Conservation (phyloP, 2,888 invertebrate species). For the Leptogaster cylindrica region DNA sequence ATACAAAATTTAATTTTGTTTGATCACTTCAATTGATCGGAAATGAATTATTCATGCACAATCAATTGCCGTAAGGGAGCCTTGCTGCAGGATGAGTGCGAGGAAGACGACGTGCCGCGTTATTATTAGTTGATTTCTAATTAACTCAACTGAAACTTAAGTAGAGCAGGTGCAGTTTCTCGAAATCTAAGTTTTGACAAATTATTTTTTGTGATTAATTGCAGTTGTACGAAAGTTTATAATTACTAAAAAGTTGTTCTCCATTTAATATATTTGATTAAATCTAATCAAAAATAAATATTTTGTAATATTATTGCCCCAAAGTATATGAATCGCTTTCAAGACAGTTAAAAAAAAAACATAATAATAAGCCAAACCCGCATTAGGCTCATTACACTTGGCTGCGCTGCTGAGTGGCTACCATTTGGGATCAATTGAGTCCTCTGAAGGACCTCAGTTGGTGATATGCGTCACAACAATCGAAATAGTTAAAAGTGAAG, state of each 20-base stretch:
- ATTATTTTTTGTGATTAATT: no score
- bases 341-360: neutral
- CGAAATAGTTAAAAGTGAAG: constrained; percentile 45
- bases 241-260: no score
- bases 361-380: constrained; percentile 32
- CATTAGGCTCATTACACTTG: constrained; percentile 34
- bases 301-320: no score
- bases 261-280: no score
- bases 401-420: constrained; percentile 24
- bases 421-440: neutral
- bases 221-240: no score
- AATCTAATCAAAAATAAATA: no score
- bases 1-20: constrained; percentile 41
- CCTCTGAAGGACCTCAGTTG: constrained; percentile 42
- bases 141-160: no score
- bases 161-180: no score
- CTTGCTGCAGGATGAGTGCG: constrained; percentile 1
- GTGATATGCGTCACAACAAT: constrained; percentile 44
- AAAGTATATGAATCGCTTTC: neutral
- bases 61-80: constrained; percentile 1
- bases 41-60: constrained; percentile 8
- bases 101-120: no score
- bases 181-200: no score
- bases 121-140: no score
- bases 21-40: constrained; percentile 38